A percentile compares a stretch with the other conserved stretches of the same genome.
Evolutionary conservation across 2,113 vertebrate genomes (phyloP).

Genomic region (Ctenomys sociabilis): DNA sequence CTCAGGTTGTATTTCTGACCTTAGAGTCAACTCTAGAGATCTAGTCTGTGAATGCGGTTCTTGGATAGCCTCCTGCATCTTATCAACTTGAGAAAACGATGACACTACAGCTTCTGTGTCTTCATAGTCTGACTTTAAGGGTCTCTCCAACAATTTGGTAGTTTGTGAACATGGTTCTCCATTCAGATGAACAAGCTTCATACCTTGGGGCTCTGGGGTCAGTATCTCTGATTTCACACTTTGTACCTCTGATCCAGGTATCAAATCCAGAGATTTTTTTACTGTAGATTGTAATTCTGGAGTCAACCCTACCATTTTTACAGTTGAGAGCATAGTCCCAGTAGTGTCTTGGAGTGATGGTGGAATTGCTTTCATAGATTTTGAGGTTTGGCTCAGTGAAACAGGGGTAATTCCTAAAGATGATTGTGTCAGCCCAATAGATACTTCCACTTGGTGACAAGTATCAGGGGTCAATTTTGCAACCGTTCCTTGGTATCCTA

Average conservation of each 20-base stretch:
- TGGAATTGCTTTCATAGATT: slow-evolving; percentile 40
- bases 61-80: neutral
- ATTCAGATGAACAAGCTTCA: neutral
- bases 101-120: slow-evolving; percentile 8
- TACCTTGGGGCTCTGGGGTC: neutral
- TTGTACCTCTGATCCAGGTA: slow-evolving; percentile 44
- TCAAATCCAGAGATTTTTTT: slow-evolving; percentile 54
- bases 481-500: slow-evolving; percentile 25
- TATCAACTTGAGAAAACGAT: neutral
- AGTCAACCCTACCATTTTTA: neutral
- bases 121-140: slow-evolving; percentile 23
- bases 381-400: slow-evolving; percentile 15
- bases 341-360: neutral
- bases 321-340: neutral
- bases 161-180: slow-evolving; percentile 4
- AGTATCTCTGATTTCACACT: slow-evolving; percentile 22
- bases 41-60: slow-evolving; percentile 17
- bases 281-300: neutral
- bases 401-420: slow-evolving; percentile 18
- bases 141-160: neutral
- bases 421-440: neutral
- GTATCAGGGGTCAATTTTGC: slow-evolving; percentile 34
- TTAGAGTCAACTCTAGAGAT: slow-evolving; percentile 34
- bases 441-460: slow-evolving; percentile 28
- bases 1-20: neutral